Evolutionary conservation across 2,113 vertebrate genomes (phyloP).

Genomic region (Pica pica): DNA sequence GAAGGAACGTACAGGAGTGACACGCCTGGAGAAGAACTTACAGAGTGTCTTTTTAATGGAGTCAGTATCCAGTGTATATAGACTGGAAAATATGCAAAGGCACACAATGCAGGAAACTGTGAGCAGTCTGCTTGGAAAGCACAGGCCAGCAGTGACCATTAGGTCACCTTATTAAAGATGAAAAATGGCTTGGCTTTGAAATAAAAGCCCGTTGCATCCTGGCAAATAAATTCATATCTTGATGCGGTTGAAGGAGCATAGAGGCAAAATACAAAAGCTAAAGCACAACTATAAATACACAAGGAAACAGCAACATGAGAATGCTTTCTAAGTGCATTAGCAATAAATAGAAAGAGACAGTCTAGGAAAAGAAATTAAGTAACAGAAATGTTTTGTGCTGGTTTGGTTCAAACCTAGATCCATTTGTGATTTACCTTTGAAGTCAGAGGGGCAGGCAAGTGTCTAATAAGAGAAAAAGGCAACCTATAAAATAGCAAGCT

Average conservation of each 20-base stretch:
- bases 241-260: background rate
- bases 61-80: background rate
- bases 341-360: background rate
- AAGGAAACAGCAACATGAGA: background rate
- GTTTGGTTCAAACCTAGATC: background rate
- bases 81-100: slow-evolving; percentile 20
- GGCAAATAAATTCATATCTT: background rate
- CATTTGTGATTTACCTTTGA: background rate
- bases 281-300: background rate
- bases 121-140: background rate
- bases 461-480: background rate
- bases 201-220: background rate
- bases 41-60: background rate
- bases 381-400: background rate
- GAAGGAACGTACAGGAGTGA: background rate
- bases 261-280: background rate
- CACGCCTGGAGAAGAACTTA: slow-evolving; percentile 4
- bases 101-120: background rate
- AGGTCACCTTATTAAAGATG: slow-evolving; percentile 7
- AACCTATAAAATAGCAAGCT: background rate
- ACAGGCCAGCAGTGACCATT: background rate
- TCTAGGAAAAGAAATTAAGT: background rate
- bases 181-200: slow-evolving; percentile 1
- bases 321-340: background rate
- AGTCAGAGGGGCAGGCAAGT: background rate